Evolutionary conservation across 2,888 invertebrate genomes (phyloP).

Genomic region (Cephalotes varians): DNA sequence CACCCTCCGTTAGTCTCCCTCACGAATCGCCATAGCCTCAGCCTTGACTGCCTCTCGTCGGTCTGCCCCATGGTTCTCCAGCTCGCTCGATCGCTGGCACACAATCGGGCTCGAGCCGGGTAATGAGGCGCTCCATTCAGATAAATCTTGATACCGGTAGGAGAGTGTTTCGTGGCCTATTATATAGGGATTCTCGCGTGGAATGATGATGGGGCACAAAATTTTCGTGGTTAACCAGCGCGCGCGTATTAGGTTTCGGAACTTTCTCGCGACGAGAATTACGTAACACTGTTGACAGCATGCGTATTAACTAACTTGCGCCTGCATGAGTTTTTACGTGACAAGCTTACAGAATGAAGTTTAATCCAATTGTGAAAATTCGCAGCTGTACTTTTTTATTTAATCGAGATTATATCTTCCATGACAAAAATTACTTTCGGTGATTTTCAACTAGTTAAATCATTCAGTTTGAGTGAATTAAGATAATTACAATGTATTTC

Average conservation of each 20-base stretch:
- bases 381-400: not conserved
- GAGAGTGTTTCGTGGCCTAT: slow-evolving; percentile 82
- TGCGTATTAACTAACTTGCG: not conserved
- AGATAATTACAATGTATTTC: not conserved
- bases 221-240: slow-evolving; percentile 51
- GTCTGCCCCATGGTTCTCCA: slow-evolving; percentile 58
- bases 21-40: slow-evolving; percentile 55
- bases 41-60: slow-evolving; percentile 65
- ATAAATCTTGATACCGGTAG: slow-evolving; percentile 84
- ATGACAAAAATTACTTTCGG: not conserved
- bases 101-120: slow-evolving; percentile 82
- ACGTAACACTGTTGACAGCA: slow-evolving; percentile 10
- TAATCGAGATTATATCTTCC: not conserved
- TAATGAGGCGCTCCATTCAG: slow-evolving; percentile 85
- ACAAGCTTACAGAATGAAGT: not conserved
- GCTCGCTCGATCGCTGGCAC: slow-evolving; percentile 77
- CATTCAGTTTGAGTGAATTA: not conserved
- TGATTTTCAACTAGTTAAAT: not conserved
- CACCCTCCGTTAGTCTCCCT: slow-evolving; percentile 51
- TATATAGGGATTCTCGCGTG: slow-evolving; percentile 75
- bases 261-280: not conserved
- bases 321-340: not conserved
- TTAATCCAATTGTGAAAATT: not conserved
- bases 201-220: slow-evolving; percentile 59
- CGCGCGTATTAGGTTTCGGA: slow-evolving; percentile 12